Percentiles rank a stretch among this genome's conserved stretches.
Conservation (phyloP, 2,113 vertebrate species). For the Daboia siamensis region DNA sequence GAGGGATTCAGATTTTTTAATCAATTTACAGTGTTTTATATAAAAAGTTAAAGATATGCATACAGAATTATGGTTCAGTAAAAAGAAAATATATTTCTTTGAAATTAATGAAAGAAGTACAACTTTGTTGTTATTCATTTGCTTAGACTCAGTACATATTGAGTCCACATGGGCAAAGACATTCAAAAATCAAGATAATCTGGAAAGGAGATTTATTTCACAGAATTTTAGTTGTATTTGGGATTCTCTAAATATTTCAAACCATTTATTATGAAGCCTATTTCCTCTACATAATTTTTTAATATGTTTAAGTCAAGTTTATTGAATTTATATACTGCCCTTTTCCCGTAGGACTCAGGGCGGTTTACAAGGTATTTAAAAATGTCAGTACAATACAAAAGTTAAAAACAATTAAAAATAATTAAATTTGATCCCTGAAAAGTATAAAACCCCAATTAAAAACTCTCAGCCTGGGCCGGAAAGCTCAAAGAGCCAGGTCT, state of each 20-base stretch:
- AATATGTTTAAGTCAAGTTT: background rate
- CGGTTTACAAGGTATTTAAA: no score
- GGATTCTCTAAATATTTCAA: background rate
- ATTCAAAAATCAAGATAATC: background rate
- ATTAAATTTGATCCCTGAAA: no score
- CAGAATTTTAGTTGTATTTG: background rate
- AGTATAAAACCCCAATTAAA: no score
- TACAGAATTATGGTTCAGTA: background rate
- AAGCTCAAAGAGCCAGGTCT: no score
- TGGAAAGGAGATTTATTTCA: background rate
- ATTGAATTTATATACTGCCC: no score
- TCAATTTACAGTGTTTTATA: background rate
- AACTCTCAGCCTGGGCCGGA: no score
- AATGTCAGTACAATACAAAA: no score
- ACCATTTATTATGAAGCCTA: background rate
- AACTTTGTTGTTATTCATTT: background rate
- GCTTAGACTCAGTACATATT: background rate
- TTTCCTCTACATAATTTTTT: background rate
- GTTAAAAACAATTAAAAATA: no score
- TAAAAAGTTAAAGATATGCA: background rate
- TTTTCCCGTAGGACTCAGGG: no score
- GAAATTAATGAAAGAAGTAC: background rate
- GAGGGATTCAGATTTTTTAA: background rate
- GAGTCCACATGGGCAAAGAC: background rate
- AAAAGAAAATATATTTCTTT: background rate